A percentile compares a stretch with the other conserved stretches of the same genome.
These are phyloP conservation scores for Microtus montanus DNA, from an alignment of 2,113 vertebrate genomes.

Conservation along the genomic window DNA sequence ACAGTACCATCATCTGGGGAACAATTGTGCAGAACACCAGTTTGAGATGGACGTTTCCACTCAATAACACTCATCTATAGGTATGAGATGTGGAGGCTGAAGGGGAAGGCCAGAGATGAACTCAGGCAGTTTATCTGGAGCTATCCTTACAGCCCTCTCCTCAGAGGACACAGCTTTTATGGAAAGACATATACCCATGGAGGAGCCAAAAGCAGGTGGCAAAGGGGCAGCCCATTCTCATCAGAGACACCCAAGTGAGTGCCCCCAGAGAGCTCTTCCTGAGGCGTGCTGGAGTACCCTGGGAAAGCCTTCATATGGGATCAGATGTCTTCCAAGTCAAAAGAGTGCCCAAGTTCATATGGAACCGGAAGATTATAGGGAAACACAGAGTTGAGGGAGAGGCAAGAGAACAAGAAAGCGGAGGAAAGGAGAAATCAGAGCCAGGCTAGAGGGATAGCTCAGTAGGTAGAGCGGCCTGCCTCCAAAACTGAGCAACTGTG, in stretches of 20 bases:
- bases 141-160: neutral
- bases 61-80: neutral
- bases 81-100: neutral
- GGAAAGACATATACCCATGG: neutral
- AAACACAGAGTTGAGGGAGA: neutral
- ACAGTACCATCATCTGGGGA: neutral
- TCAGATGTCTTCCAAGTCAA: neutral
- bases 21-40: neutral
- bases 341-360: neutral
- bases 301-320: neutral
- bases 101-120: neutral
- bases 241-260: neutral
- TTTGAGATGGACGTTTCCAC: neutral
- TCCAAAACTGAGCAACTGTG: too few species aligned
- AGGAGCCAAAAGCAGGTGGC: too few species aligned
- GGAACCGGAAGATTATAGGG: neutral
- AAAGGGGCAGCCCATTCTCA: neutral
- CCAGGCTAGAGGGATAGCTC: neutral
- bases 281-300: neutral
- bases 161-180: fast-evolving
- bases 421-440: neutral
- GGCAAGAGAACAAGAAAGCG: neutral
- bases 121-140: neutral
- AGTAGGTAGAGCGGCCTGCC: too few species aligned
- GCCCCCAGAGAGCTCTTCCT: neutral